Conservation (phyloP, 2,113 vertebrate species). For the Ariopsis seemanni region DNA sequence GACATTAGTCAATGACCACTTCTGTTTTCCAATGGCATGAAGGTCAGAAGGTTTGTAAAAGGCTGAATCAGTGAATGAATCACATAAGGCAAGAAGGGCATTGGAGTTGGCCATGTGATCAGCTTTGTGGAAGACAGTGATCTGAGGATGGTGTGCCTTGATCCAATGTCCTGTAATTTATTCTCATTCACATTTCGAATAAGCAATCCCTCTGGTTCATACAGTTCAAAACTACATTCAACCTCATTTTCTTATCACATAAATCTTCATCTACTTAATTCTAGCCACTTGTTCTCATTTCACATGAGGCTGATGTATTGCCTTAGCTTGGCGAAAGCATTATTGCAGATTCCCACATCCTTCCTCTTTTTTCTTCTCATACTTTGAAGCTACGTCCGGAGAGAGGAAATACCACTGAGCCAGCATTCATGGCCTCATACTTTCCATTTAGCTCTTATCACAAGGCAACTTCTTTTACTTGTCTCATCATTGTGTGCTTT, state of each 20-base stretch:
- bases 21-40: background rate
- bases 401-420: background rate
- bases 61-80: background rate
- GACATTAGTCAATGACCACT: background rate
- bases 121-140: no score
- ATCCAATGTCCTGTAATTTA: background rate
- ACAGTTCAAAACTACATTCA: background rate
- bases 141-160: background rate
- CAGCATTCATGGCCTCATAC: background rate
- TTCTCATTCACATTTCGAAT: background rate
- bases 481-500: background rate
- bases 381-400: background rate
- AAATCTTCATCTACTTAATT: background rate
- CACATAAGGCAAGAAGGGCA: background rate
- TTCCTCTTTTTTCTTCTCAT: slow-evolving; percentile 1
- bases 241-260: background rate
- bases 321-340: background rate
- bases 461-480: background rate
- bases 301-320: background rate
- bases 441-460: background rate
- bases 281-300: background rate
- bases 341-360: slow-evolving; percentile 29
- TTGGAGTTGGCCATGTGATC: background rate
- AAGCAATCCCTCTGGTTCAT: background rate
- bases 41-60: background rate